These are phyloP conservation scores for Tyria jacobaeae DNA, from an alignment of 2,888 invertebrate genomes.

Conservation along the genomic window DNA sequence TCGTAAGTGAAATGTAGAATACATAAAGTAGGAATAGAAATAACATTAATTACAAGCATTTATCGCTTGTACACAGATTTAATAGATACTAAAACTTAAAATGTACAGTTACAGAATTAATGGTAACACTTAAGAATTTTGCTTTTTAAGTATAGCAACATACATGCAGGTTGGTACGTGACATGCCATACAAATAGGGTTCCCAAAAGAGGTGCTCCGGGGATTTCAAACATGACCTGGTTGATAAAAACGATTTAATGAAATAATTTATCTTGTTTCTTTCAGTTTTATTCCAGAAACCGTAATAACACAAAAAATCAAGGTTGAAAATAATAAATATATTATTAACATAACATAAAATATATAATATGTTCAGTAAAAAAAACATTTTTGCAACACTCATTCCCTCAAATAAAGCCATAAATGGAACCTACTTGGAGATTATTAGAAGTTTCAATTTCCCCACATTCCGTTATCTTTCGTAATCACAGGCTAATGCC, in stretches of 20 bases:
- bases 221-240: slow-evolving; percentile 25
- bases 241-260: slow-evolving; percentile 21
- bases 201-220: slow-evolving; percentile 19
- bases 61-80: slow-evolving; percentile 22
- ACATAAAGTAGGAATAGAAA: slow-evolving; percentile 31
- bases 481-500: slow-evolving; percentile 40
- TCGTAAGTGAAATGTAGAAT: slow-evolving; percentile 14
- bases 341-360: too few species aligned
- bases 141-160: neutral
- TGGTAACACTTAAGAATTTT: slow-evolving; percentile 11
- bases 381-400: neutral
- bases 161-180: slow-evolving; percentile 4
- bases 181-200: neutral
- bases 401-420: slow-evolving; percentile 22
- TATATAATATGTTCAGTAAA: too few species aligned
- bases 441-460: slow-evolving; percentile 37
- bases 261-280: neutral
- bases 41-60: slow-evolving; percentile 26
- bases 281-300: neutral
- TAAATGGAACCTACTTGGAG: slow-evolving; percentile 35
- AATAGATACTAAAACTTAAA: slow-evolving; percentile 23
- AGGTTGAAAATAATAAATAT: neutral
- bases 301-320: neutral
- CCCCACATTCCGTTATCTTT: slow-evolving; percentile 24
- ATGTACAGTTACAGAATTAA: slow-evolving; percentile 20